Evolutionary conservation across 2,888 invertebrate species (phyloP).

Genomic region (Lydus trimaculatus): DNA sequence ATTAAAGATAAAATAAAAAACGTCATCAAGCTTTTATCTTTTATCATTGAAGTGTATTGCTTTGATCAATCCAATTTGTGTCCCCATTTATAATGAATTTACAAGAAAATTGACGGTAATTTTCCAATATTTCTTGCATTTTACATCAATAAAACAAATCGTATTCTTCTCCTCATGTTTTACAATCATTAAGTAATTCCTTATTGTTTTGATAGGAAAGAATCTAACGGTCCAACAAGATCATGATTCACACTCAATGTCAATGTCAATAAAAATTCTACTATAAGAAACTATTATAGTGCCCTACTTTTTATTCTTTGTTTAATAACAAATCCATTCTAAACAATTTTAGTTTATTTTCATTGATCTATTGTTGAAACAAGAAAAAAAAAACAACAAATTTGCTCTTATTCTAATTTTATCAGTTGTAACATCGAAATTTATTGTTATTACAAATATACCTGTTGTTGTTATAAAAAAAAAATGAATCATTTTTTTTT

Average conservation of each 20-base stretch:
- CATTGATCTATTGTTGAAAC: too few relatives aligned
- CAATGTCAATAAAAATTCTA: not conserved
- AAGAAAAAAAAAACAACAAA: too few relatives aligned
- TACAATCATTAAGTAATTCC: too few relatives aligned
- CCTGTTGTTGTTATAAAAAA: not conserved
- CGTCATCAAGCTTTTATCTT: too few relatives aligned
- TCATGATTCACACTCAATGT: conserved; percentile 1
- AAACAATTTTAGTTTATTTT: too few relatives aligned
- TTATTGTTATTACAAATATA: not conserved
- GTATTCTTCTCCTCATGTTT: too few relatives aligned
- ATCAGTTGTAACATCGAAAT: not conserved
- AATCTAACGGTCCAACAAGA: not conserved
- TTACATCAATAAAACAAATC: too few relatives aligned
- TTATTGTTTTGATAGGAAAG: too few relatives aligned
- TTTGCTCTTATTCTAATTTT: too few relatives aligned
- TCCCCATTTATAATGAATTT: not conserved
- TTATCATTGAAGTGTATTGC: not conserved
- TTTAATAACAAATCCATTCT: too few relatives aligned
- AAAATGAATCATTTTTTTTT: not conserved
- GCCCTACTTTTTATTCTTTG: not conserved
- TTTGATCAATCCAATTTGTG: not conserved
- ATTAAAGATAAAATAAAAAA: not conserved
- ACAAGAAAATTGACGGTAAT: not conserved
- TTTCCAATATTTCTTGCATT: not conserved
- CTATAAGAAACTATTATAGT: not conserved